Conservation (phyloP, 2,113 vertebrate species). For the Sceloporus undulatus region DNA sequence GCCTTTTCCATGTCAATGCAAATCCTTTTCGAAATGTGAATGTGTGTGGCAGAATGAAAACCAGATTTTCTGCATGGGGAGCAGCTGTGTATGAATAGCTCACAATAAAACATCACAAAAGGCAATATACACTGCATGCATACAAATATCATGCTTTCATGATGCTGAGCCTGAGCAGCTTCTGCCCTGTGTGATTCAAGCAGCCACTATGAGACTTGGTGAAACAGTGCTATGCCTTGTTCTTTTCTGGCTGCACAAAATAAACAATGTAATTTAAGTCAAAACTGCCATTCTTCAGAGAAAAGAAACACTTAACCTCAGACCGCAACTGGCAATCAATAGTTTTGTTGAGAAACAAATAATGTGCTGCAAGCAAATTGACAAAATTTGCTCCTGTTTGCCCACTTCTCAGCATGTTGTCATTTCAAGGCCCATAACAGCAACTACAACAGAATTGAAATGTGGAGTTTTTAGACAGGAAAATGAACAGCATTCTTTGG, state of each 20-base stretch:
- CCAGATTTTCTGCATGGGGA: constrained; percentile 11
- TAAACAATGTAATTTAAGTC: constrained; percentile 27
- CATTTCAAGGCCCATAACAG: not conserved
- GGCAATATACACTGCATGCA: not conserved
- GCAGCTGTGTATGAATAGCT: not conserved
- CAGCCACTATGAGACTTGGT: not conserved
- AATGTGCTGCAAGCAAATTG: constrained; percentile 50
- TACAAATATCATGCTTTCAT: not conserved
- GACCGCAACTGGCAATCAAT: constrained; percentile 16
- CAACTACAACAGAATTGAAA: constrained; percentile 31
- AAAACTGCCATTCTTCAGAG: constrained; percentile 16
- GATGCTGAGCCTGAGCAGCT: not conserved
- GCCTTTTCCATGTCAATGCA: not conserved
- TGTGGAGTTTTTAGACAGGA: constrained; percentile 30
- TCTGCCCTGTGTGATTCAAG: not conserved
- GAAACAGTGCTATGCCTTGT: not conserved
- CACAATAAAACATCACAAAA: not conserved
- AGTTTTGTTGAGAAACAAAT: constrained; percentile 58
- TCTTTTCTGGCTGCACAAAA: constrained; percentile 13
- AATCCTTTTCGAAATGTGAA: not conserved
- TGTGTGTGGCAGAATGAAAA: not conserved
- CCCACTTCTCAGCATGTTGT: constrained; percentile 8
- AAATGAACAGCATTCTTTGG: constrained; percentile 24
- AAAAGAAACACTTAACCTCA: constrained; percentile 16
- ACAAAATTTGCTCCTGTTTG: constrained; percentile 51